These are phyloP conservation scores for Hippopotamyrus pictus DNA, from an alignment of 2,797 vertebrate species.

Conservation along the genomic window DNA sequence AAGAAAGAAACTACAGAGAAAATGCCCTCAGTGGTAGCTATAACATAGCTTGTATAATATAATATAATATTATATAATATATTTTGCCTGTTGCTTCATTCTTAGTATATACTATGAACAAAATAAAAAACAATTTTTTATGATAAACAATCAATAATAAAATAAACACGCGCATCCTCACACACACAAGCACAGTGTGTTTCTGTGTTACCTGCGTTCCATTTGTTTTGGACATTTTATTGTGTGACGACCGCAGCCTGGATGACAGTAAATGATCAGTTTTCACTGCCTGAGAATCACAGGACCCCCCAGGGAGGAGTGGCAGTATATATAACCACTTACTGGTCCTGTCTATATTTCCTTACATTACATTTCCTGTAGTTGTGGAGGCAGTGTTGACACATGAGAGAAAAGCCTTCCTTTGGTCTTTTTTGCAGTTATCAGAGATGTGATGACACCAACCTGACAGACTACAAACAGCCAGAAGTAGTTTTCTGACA, in stretches of 20 bases:
- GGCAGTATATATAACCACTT: not conserved
- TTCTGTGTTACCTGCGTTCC: not conserved
- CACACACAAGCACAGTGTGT: not conserved
- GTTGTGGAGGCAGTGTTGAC: not conserved
- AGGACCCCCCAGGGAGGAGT: not conserved
- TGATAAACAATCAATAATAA: not conserved
- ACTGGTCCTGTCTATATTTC: not conserved
- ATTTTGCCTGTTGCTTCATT: not conserved
- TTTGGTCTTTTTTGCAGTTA: not conserved
- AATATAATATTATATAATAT: not conserved
- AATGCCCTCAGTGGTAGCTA: not conserved
- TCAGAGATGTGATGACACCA: not conserved
- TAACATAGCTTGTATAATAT: not conserved
- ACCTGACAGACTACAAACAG: not conserved
- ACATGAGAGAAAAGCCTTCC: not conserved
- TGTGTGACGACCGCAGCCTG: not conserved
- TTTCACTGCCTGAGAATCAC: not conserved
- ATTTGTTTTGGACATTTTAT: not conserved
- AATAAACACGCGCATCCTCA: not conserved
- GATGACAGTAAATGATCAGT: not conserved
- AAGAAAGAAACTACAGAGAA: not conserved
- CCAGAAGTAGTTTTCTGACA: not conserved
- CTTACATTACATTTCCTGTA: not conserved
- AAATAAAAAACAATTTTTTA: not conserved
- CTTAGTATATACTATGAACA: not conserved